These are phyloP conservation scores for Platycheirus rosarum DNA, from an alignment of 2,888 invertebrate genomes.

Conservation along the genomic window DNA sequence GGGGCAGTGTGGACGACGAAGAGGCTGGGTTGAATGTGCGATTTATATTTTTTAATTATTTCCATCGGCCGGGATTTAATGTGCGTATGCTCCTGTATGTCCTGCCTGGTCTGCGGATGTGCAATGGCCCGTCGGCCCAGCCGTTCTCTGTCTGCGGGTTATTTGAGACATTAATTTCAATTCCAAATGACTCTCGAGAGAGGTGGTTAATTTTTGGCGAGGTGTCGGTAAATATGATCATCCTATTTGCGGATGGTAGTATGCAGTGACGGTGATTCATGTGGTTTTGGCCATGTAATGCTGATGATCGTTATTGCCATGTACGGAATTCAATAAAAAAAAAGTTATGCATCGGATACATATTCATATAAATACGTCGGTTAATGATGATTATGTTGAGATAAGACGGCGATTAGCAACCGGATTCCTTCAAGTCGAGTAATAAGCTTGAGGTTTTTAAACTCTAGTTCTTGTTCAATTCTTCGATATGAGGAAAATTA, in stretches of 20 bases:
- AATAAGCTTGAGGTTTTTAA: too few species aligned
- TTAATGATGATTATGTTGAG: constrained; percentile 44
- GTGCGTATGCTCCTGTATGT: constrained; percentile 65
- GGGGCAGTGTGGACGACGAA: constrained; percentile 49
- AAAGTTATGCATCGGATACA: constrained; percentile 35
- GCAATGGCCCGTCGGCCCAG: neutral
- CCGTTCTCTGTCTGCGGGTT: constrained; percentile 56
- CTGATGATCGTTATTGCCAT: constrained; percentile 41
- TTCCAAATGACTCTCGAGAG: constrained; percentile 70
- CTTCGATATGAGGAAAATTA: too few species aligned
- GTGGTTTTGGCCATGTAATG: constrained; percentile 26
- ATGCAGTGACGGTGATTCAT: constrained; percentile 35
- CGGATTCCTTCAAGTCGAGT: neutral
- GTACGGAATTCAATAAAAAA: constrained; percentile 63
- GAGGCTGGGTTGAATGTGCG: constrained; percentile 70
- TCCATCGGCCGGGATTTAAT: constrained; percentile 65
- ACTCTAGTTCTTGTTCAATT: too few species aligned
- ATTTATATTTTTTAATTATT: constrained; percentile 75
- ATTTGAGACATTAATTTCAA: constrained; percentile 74
- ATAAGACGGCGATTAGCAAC: constrained; percentile 34
- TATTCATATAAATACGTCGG: constrained; percentile 34
- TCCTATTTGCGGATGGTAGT: constrained; percentile 57
- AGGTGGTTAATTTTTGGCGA: constrained; percentile 65
- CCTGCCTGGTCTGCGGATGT: constrained; percentile 5
- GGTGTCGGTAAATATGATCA: constrained; percentile 72